Evolutionary conservation across 1,140 invertebrate genomes (phyloP).

Genomic region (Drosophila yakuba): DNA sequence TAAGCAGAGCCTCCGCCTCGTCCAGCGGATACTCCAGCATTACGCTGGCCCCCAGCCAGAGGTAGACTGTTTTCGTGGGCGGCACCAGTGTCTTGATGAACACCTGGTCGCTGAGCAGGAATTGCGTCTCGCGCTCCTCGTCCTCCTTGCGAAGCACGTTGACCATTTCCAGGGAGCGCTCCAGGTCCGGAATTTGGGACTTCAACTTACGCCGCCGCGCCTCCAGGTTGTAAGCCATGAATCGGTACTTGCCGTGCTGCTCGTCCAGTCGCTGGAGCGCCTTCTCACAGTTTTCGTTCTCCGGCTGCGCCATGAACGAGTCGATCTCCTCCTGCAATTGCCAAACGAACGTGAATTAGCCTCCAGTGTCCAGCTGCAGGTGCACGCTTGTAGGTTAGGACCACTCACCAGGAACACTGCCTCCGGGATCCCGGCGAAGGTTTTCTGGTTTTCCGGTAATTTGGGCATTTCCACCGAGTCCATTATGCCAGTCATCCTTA

Average conservation of each 20-base stretch:
- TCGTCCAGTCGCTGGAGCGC: slow-evolving; percentile 95
- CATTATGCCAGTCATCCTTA: slow-evolving; percentile 79
- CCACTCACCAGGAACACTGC: slow-evolving; percentile 91
- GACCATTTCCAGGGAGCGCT: slow-evolving; percentile 96
- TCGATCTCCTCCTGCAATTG: slow-evolving; percentile 96
- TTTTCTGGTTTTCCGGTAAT: slow-evolving; percentile 87
- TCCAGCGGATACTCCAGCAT: slow-evolving; percentile 98
- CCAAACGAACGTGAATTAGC: slow-evolving; percentile 66
- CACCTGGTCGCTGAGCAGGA: slow-evolving; percentile 97
- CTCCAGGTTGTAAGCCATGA: slow-evolving; percentile 96
- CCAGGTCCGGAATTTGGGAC: slow-evolving; percentile 96
- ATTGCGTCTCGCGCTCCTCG: slow-evolving; percentile 94
- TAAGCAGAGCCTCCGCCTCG: slow-evolving; percentile 94
- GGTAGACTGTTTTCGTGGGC: slow-evolving; percentile 96
- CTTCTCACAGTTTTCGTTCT: slow-evolving; percentile 92
- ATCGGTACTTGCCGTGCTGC: slow-evolving; percentile 97
- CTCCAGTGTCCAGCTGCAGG: slow-evolving; percentile 44
- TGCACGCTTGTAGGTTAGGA: slow-evolving; percentile 65
- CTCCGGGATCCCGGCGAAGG: slow-evolving; percentile 92
- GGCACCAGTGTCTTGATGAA: slow-evolving; percentile 95
- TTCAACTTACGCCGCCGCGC: slow-evolving; percentile 93
- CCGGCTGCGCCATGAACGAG: slow-evolving; percentile 93
- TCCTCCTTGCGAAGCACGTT: slow-evolving; percentile 93
- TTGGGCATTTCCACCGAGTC: slow-evolving; percentile 84
- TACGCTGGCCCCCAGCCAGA: slow-evolving; percentile 99